Evolutionary conservation across 2,888 invertebrate species (phyloP).

Genomic region (Idaea aversata): DNA sequence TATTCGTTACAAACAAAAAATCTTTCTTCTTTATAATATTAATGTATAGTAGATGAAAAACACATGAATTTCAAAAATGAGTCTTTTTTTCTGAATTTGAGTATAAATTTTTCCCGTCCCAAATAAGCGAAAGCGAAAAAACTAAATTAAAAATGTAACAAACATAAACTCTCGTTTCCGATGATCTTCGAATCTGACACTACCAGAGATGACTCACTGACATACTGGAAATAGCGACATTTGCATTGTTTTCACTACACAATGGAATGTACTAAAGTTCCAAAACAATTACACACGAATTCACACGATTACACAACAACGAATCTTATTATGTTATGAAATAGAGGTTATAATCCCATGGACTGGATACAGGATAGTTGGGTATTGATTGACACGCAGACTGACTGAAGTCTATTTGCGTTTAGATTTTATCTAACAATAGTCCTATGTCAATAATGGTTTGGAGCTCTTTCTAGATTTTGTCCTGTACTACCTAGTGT

Average conservation of each 20-base stretch:
- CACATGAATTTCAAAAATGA: no score
- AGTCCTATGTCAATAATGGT: neutral
- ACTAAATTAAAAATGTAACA: neutral
- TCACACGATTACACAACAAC: neutral
- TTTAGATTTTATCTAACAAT: neutral
- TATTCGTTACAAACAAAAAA: no score
- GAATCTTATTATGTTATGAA: neutral
- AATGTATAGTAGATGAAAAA: no score
- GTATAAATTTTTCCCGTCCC: no score
- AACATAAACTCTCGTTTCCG: neutral
- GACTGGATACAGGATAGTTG: neutral
- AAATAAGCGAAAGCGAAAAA: neutral
- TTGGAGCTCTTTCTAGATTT: neutral
- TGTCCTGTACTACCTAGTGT: no score
- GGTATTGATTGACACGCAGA: neutral
- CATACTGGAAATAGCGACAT: constrained; percentile 47
- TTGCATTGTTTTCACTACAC: constrained; percentile 44
- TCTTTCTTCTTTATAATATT: no score
- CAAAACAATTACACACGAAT: constrained; percentile 19
- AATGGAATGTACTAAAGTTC: constrained; percentile 24
- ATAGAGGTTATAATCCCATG: constrained; percentile 7
- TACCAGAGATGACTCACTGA: constrained; percentile 48
- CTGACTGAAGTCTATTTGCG: constrained; percentile 1
- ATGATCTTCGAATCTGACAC: constrained; percentile 29
- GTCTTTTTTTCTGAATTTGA: no score